These are phyloP conservation scores for Montipora cactus DNA, from an alignment of 64 coral and sea anemone genomes.

Conservation along the genomic window DNA sequence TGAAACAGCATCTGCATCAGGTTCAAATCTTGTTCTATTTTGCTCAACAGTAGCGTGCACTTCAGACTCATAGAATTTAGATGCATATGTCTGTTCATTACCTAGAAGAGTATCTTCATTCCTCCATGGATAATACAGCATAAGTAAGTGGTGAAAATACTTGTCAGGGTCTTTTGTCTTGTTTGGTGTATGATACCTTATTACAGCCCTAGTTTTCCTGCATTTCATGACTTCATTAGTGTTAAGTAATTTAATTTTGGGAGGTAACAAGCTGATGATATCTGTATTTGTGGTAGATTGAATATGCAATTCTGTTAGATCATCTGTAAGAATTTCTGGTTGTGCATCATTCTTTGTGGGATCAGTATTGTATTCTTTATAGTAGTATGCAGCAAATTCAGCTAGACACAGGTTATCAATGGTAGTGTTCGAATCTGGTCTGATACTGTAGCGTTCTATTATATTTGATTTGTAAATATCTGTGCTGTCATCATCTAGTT, in stretches of 20 bases:
- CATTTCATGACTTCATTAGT: constrained; percentile 28
- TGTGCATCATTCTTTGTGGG: constrained; percentile 16
- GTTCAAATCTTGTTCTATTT: constrained; percentile 46
- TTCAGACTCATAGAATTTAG: constrained; percentile 44
- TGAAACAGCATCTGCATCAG: constrained; percentile 44
- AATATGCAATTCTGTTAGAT: constrained; percentile 16
- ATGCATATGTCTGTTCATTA: constrained; percentile 61
- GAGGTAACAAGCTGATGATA: neutral
- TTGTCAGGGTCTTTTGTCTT: constrained; percentile 42
- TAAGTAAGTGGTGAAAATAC: constrained; percentile 25
- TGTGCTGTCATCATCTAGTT: constrained; percentile 59
- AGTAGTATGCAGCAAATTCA: constrained; percentile 4
- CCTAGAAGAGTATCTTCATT: constrained; percentile 34
- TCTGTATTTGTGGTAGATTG: neutral
- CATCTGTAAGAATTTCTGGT: constrained; percentile 40
- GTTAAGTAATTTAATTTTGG: constrained; percentile 27
- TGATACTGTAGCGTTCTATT: constrained; percentile 8
- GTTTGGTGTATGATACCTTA: constrained; percentile 21
- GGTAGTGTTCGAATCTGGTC: constrained; percentile 2
- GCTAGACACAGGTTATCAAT: constrained; percentile 32
- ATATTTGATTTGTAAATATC: constrained; percentile 68
- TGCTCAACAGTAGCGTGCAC: constrained; percentile 38
- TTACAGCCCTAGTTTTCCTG: constrained; percentile 26
- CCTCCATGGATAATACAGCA: constrained; percentile 17
- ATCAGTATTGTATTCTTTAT: constrained; percentile 6